A percentile compares a stretch with the other conserved stretches of the same genome.
These are phyloP conservation scores for Phaethon lepturus DNA, from an alignment of 2,113 vertebrate genomes.

Conservation along the genomic window DNA sequence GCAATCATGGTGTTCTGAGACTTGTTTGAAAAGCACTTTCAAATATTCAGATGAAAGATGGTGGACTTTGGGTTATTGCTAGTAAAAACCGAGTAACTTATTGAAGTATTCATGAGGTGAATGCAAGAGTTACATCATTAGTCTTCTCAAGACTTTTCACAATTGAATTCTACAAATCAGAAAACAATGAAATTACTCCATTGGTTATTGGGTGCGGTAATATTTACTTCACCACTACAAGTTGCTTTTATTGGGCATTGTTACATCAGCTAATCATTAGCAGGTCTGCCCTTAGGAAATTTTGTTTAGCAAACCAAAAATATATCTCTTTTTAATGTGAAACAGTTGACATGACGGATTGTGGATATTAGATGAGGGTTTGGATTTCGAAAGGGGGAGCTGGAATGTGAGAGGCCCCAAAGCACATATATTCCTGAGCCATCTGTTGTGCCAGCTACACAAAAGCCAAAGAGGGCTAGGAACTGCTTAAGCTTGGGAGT, in stretches of 20 bases:
- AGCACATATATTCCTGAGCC: not conserved
- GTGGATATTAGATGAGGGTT: slow-evolving; percentile 35
- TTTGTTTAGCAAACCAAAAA: slow-evolving; percentile 55
- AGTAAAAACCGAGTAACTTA: not conserved
- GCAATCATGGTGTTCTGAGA: not conserved
- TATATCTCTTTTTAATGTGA: slow-evolving; percentile 54
- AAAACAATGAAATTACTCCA: slow-evolving; percentile 33
- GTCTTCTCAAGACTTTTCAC: not conserved
- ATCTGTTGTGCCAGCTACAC: slow-evolving; percentile 21
- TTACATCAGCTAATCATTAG: slow-evolving; percentile 58
- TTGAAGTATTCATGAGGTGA: not conserved
- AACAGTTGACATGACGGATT: slow-evolving; percentile 56
- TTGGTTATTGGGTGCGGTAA: slow-evolving; percentile 6
- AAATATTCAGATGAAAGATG: not conserved
- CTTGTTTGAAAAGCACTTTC: not conserved
- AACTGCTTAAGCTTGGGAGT: not conserved
- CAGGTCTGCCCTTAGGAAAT: slow-evolving; percentile 62
- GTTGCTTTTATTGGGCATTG: slow-evolving; percentile 44
- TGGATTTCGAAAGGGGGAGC: slow-evolving; percentile 19
- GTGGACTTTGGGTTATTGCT: not conserved
- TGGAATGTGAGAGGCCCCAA: slow-evolving; percentile 21
- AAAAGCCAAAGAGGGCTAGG: not conserved
- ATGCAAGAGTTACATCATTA: not conserved
- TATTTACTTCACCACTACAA: slow-evolving; percentile 22
- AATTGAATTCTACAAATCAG: slow-evolving; percentile 30